Evolutionary conservation across 2,113 vertebrate species (phyloP), one percentile per base, ranked within the genome.

Genomic region (Heterotis niloticus): DNA sequence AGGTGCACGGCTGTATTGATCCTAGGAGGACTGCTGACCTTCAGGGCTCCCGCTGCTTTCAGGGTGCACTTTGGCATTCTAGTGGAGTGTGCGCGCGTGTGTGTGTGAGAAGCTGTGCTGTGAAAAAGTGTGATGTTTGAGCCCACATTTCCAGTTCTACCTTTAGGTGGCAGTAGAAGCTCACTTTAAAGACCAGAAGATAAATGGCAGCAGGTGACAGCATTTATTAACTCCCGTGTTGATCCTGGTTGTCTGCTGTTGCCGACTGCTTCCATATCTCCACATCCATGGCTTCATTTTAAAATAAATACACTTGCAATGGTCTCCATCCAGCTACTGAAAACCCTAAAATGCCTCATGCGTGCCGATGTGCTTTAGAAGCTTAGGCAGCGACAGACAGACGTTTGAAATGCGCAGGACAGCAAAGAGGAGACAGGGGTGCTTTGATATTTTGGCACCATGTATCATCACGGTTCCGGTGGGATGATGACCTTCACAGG

Each of bases 151-250:
- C 71, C 7, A 5, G 1, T 66, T 16, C 57, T 14, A 34, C 78
- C 78, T 66, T 71, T 20, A 51, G 71, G 23, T 26, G 71, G 78
- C 71, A 64, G 23, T 75, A 80, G 62, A 74, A 62, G 28, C 34
- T 62, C 62, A 75, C 51, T 17, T 67, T 28, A 5, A 54, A 16
- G 62, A 16, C 20, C 11, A 5, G 13, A 9, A 44, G 16, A 11
- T 16, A 66, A 29, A 10, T 12, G 12, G 17, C 14, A 12, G 1
- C 18, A 79, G 18, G 70, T 16, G 34, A 18, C 0, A 24, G 24
- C 12, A 13, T n/a, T n/a, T n/a, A n/a, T 75, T 44, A 75, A 28
- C 44, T 4, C 26, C 24, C 14, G 12, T 5, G 51, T 51, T 52
- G 4, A 1, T 52, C 26, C 44, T 34, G 26, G 44, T n/a, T 14